Percentiles rank a stretch among this genome's conserved stretches.
These are phyloP conservation scores for Rhinopomastus cyanomelas DNA, from an alignment of 2,113 vertebrate species.

Conservation along the genomic window DNA sequence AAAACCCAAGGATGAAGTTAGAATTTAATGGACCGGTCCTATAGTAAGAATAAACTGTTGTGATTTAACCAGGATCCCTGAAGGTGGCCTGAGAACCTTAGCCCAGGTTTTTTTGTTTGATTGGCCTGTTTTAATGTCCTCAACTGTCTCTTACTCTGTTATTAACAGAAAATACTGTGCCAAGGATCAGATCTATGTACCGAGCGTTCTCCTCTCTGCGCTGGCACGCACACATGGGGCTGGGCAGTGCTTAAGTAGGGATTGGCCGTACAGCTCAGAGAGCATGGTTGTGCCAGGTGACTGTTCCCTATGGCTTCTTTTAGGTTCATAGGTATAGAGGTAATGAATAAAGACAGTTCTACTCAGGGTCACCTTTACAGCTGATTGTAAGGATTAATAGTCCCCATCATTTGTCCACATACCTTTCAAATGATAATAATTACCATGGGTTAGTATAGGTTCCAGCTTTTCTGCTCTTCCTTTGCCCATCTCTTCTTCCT, in stretches of 20 bases:
- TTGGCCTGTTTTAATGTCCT: background rate
- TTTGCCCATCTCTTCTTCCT: background rate
- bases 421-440: background rate
- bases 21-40: background rate
- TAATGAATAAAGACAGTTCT: background rate
- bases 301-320: conserved; percentile 15
- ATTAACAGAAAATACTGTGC: background rate
- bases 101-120: background rate
- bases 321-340: background rate
- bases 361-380: background rate
- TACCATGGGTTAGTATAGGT: background rate
- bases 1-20: background rate
- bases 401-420: background rate
- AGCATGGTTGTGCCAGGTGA: background rate
- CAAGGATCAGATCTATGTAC: background rate
- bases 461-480: background rate
- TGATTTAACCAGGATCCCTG: background rate
- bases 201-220: background rate
- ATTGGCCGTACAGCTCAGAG: background rate
- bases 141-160: background rate
- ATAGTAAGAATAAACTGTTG: background rate
- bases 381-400: conserved; percentile 1
- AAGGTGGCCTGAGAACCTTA: background rate
- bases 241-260: background rate
- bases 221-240: background rate